These are phyloP conservation scores for Mythimna impura DNA, from an alignment of 2,888 invertebrate species.

Conservation along the genomic window DNA sequence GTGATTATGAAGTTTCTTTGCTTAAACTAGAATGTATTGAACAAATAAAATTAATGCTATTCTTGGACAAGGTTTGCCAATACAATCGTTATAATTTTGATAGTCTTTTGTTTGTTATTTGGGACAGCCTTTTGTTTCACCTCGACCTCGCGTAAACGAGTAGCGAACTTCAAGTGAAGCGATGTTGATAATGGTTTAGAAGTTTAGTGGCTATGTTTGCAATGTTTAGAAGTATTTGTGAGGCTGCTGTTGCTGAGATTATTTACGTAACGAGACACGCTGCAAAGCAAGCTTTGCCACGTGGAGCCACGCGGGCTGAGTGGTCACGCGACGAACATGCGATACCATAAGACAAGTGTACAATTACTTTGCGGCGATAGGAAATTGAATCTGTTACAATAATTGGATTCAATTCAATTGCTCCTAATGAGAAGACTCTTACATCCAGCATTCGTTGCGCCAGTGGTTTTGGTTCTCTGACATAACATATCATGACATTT, in stretches of 20 bases:
- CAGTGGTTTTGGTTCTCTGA: conserved; percentile 31
- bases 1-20: conserved; percentile 52
- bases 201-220: conserved; percentile 25
- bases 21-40: conserved; percentile 38
- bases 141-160: conserved; percentile 62
- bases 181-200: conserved; percentile 46
- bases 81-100: conserved; percentile 61
- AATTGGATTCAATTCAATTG: conserved; percentile 30
- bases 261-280: conserved; percentile 79
- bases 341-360: conserved; percentile 66
- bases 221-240: conserved; percentile 50
- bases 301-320: conserved; percentile 68
- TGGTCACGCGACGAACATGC: conserved; percentile 69
- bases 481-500: conserved; percentile 36
- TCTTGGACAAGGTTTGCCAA: conserved; percentile 47
- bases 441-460: conserved; percentile 36
- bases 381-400: conserved; percentile 55
- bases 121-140: conserved; percentile 71
- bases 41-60: conserved; percentile 52
- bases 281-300: conserved; percentile 73
- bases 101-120: conserved; percentile 68
- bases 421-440: conserved; percentile 26
- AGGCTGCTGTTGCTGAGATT: conserved; percentile 53
- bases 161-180: conserved; percentile 51
- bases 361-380: conserved; percentile 62